These are phyloP conservation scores for Mirza zaza DNA, from an alignment of 2,113 vertebrate species.

Conservation along the genomic window DNA sequence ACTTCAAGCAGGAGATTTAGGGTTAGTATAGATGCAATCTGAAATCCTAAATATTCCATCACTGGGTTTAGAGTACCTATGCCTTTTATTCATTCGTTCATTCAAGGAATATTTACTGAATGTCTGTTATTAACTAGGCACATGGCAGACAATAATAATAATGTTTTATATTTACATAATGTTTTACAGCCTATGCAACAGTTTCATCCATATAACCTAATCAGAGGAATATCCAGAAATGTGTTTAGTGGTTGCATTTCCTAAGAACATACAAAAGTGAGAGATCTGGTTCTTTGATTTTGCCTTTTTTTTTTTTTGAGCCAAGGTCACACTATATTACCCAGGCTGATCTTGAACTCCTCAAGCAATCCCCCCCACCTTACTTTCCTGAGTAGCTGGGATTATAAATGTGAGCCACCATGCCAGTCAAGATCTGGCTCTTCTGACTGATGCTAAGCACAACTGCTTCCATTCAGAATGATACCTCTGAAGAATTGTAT, in stretches of 20 bases:
- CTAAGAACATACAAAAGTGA: background rate
- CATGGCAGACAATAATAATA: background rate
- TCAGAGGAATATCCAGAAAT: background rate
- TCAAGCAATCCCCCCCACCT: too few relatives aligned
- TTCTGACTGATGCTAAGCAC: background rate
- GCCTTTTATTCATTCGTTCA: background rate
- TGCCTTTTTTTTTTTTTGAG: too few relatives aligned
- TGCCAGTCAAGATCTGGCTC: background rate
- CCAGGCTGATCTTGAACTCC: too few relatives aligned
- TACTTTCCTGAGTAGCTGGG: too few relatives aligned
- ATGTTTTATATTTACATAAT: background rate
- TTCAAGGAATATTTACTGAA: background rate
- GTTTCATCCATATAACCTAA: background rate
- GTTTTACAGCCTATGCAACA: background rate
- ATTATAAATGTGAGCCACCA: too few relatives aligned
- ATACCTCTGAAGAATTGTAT: background rate
- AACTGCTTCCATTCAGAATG: background rate
- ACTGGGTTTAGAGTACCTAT: background rate
- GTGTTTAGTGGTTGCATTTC: background rate
- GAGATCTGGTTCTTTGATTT: too few relatives aligned
- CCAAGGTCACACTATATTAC: too few relatives aligned
- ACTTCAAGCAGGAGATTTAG: background rate
- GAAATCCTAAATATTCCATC: background rate
- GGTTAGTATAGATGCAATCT: background rate
- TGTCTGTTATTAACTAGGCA: background rate